These are phyloP conservation scores for Alces alces DNA, from an alignment of 2,113 vertebrate genomes.

Conservation along the genomic window DNA sequence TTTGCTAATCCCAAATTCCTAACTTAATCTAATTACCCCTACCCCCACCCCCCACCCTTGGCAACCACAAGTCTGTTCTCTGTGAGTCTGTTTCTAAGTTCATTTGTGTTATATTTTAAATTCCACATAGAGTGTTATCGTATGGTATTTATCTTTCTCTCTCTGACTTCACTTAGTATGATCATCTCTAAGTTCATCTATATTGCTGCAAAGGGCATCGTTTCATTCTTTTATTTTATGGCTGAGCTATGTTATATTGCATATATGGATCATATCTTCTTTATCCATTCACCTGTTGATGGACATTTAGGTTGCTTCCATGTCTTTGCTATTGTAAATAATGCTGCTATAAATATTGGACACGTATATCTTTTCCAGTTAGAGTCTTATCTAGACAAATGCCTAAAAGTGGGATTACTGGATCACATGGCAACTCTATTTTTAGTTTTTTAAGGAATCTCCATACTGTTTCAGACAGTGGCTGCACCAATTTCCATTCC, in stretches of 20 bases:
- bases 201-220: background rate
- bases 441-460: background rate
- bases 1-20: background rate
- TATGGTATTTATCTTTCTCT: background rate
- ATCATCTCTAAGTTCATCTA: background rate
- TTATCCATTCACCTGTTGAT: background rate
- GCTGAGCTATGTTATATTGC: background rate
- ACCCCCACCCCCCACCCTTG: background rate
- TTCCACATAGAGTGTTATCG: background rate
- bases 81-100: background rate
- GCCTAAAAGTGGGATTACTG: background rate
- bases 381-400: background rate
- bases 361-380: background rate
- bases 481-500: background rate
- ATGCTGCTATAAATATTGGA: background rate
- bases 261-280: background rate
- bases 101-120: background rate
- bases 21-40: background rate
- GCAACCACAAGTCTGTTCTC: background rate
- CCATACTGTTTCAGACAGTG: background rate
- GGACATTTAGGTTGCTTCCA: background rate
- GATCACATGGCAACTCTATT: background rate
- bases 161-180: background rate
- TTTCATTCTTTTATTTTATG: background rate
- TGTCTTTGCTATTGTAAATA: background rate